Evolutionary conservation across 2,888 invertebrate genomes (phyloP).

Genomic region (Plebejus anna): DNA sequence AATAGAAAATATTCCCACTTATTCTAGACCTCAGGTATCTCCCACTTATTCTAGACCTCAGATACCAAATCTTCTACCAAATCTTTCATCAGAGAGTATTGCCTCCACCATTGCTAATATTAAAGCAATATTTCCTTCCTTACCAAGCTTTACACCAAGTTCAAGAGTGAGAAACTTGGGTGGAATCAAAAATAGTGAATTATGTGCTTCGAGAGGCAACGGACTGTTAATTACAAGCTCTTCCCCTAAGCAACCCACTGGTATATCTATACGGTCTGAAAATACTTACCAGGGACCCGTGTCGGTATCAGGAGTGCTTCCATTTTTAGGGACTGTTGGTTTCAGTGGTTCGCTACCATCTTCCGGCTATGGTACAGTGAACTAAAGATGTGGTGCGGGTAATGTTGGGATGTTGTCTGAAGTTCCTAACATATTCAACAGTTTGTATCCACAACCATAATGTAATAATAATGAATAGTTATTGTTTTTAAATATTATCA

Average conservation of each 20-base stretch:
- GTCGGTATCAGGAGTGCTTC: slow-evolving; percentile 18
- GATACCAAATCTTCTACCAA: background rate
- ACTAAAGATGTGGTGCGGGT: background rate
- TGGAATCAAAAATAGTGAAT: background rate
- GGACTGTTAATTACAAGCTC: background rate
- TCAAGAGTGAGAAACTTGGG: background rate
- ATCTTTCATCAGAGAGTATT: background rate
- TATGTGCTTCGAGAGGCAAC: slow-evolving; percentile 16
- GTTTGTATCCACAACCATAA: background rate
- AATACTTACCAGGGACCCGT: slow-evolving; percentile 11
- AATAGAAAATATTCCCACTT: background rate
- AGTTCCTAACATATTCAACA: background rate
- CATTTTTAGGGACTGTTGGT: slow-evolving; percentile 24
- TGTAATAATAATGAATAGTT: background rate
- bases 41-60: too few species aligned
- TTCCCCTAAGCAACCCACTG: background rate
- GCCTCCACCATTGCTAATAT: background rate
- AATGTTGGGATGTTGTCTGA: background rate
- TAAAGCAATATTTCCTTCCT: slow-evolving; percentile 3
- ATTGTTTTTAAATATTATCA: background rate
- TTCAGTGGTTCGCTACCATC: slow-evolving; percentile 5
- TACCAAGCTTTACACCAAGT: slow-evolving; percentile 1
- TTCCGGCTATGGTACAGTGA: slow-evolving; percentile 1
- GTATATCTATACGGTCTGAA: slow-evolving; percentile 10
- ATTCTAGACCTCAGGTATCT: background rate